Evolutionary conservation across 2,113 vertebrate genomes (phyloP), one percentile per base, ranked within the genome.

Genomic region (Colinus virginianus): DNA sequence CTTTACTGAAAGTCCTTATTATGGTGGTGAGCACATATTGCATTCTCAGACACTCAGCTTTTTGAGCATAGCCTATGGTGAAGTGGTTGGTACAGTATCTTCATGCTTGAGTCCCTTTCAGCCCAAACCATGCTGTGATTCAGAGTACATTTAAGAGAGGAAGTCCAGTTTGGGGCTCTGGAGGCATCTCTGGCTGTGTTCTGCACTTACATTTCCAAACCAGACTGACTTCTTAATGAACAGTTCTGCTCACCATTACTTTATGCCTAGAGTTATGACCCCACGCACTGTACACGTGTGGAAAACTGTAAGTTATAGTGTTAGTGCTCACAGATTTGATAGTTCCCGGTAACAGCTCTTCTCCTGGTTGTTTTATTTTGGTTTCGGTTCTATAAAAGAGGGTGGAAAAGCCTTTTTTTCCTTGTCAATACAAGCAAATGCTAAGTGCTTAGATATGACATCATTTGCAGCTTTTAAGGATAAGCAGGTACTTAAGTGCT

Each of bases 391-490:
- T 58, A 7, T 48, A 61, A 58, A 90, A 77, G 48, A 53, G 32
- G 11, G 19, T 66, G 58, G 7, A 48, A 55, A 76, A 56, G 13
- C 68, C 45, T 38, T 36, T 78, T 53, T 78, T 68, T 55, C 63
- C 36, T 11, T 70, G 42, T 70, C 26, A 6, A 8, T 51, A 15
- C 34, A 40, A 48, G 53, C 63, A 75, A 51, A 63, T 49, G 69
- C 30, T 43, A 10, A 71, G 30, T 51, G 61, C 56, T 78, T 71
- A 19, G 72, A 25, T 62, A 15, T 2, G 17, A 76, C 66, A 75
- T 93, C 64, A 56, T 28, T 71, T 75, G 64, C 56, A 87, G 68
- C 72, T 5, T 64, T 92, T 58, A 49, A 84, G 90, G 63, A 36
- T 78, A 22, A 84, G 48, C 34, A 76, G 86, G 10, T 26, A 16